phyloP scores from a whole-genome alignment of 2,113 vertebrate species.

The Mixornis gularis region DNA sequence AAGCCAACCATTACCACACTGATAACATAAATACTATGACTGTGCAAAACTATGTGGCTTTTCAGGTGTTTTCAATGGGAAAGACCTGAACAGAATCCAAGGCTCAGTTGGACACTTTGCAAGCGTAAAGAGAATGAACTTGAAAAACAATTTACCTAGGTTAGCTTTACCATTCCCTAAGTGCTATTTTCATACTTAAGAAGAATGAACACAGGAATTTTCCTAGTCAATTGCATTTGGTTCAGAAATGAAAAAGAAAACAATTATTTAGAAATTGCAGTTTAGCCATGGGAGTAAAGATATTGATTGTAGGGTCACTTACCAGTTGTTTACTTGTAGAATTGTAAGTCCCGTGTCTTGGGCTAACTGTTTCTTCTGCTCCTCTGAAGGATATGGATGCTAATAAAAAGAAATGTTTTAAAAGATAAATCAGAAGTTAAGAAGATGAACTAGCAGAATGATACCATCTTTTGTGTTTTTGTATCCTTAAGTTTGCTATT shows the following conservation, averaged over 20 bases:
- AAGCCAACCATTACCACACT: slow-evolving; percentile 50
- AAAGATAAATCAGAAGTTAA: slow-evolving; percentile 74
- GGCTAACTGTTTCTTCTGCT: slow-evolving; percentile 99
- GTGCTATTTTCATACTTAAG: slow-evolving; percentile 31
- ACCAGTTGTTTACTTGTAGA: slow-evolving; percentile 99
- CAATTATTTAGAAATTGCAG: slow-evolving; percentile 64
- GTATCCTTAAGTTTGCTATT: slow-evolving; percentile 49
- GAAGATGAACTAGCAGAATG: slow-evolving; percentile 67
- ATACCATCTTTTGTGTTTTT: slow-evolving; percentile 56
- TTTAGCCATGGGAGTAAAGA: slow-evolving; percentile 67
- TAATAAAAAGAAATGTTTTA: slow-evolving; percentile 78
- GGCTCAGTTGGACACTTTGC: slow-evolving; percentile 28
- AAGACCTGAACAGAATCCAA: slow-evolving; percentile 43
- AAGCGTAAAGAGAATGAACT: not conserved
- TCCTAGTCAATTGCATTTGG: slow-evolving; percentile 37
- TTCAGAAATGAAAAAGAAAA: slow-evolving; percentile 72
- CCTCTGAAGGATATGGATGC: slow-evolving; percentile 99
- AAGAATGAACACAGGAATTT: slow-evolving; percentile 49
- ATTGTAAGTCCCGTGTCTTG: slow-evolving; percentile 99
- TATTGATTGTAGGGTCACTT: slow-evolving; percentile 79
- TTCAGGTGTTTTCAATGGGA: slow-evolving; percentile 48
- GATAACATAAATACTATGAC: not conserved
- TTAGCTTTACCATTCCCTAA: slow-evolving; percentile 39
- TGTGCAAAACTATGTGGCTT: slow-evolving; percentile 26
- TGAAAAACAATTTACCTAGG: slow-evolving; percentile 39